Evolutionary conservation across 2,888 invertebrate genomes (phyloP).

Genomic region (Eristalis intricaria): DNA sequence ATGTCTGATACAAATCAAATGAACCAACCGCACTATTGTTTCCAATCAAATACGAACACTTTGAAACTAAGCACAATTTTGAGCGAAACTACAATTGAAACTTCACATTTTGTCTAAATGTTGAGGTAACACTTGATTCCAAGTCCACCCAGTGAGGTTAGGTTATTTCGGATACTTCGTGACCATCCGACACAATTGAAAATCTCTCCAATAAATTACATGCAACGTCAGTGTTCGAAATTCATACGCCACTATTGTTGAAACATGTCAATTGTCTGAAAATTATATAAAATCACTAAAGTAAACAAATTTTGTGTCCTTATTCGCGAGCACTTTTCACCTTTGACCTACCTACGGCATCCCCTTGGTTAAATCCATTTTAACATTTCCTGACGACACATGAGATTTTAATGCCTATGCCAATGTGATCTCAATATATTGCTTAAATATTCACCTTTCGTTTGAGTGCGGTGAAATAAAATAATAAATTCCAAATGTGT

Average conservation of each 20-base stretch:
- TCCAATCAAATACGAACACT: neutral
- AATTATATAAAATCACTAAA: conserved; percentile 65
- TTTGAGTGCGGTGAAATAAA: conserved; percentile 56
- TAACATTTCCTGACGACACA: conserved; percentile 44
- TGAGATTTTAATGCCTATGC: conserved; percentile 31
- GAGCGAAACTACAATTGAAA: neutral
- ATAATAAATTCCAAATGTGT: conserved; percentile 69
- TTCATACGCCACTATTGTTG: neutral
- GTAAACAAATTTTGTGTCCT: conserved; percentile 66
- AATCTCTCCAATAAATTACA: conserved; percentile 20
- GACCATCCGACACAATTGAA: conserved; percentile 38
- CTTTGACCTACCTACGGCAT: conserved; percentile 80
- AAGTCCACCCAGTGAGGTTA: conserved; percentile 66
- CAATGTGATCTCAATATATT: conserved; percentile 43
- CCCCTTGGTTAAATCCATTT: conserved; percentile 75
- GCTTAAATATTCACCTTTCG: conserved; percentile 69
- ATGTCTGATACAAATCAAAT: neutral
- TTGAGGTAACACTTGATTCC: conserved; percentile 43
- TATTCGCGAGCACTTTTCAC: conserved; percentile 73
- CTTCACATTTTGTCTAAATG: conserved; percentile 16
- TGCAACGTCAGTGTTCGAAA: conserved; percentile 45
- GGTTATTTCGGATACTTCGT: conserved; percentile 53
- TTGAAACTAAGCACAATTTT: neutral
- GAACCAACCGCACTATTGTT: neutral
- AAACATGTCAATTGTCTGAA: neutral